These are phyloP conservation scores for Parauchenoglanis punctatus DNA, from an alignment of 2,797 vertebrate species.

Conservation along the genomic window DNA sequence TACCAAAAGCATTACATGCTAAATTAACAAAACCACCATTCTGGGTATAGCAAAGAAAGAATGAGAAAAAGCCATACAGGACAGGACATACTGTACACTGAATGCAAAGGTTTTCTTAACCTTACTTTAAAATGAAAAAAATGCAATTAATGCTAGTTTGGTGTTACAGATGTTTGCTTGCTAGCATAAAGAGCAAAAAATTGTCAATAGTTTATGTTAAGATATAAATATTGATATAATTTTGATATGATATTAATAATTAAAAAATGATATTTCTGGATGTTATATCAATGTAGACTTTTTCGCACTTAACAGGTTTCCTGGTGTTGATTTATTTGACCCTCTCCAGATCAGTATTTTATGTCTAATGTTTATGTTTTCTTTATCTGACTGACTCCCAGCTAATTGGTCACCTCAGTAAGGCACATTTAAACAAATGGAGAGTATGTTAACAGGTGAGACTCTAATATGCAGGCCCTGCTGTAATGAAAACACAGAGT, in stretches of 20 bases:
- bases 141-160: not conserved
- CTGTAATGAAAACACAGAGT: not conserved
- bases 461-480: not conserved
- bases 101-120: not conserved
- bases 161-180: not conserved
- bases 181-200: not conserved
- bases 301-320: not conserved
- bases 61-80: not conserved
- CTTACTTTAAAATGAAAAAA: not conserved
- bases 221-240: not conserved
- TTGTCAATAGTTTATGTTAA: not conserved
- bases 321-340: not conserved
- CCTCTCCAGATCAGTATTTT: not conserved
- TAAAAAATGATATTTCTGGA: not conserved
- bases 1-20: not conserved
- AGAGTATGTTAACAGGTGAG: not conserved
- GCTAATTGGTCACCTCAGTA: not conserved
- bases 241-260: too few relatives aligned
- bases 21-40: not conserved
- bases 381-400: not conserved
- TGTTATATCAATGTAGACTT: not conserved
- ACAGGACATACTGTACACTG: not conserved
- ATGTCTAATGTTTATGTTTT: not conserved
- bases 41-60: not conserved
- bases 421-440: not conserved